Base-by-base conservation (phyloP, 2,797 vertebrate species). In the Ptychobarbus kaznakovi region DNA sequence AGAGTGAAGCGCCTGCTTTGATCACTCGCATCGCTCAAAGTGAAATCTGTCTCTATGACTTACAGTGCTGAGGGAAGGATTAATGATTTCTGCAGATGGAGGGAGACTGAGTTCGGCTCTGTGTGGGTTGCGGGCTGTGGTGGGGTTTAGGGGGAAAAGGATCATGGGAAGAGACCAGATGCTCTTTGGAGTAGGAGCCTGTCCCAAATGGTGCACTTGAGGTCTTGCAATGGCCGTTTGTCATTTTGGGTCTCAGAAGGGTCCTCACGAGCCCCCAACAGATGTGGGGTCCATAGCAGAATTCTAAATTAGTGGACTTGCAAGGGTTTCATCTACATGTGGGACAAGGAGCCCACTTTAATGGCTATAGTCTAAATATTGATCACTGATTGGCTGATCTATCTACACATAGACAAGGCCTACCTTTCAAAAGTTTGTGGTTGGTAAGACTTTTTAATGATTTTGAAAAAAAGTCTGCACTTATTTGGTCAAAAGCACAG, bases 21-120 rank as follows among this genome's bases (percentile, higher is more conserved):
- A 95, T 95, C 95, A 93, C 85, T 86, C 92, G 92, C 93, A 92
- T 91, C 82, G 90, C 92, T 94, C 91, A 92, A 91, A 88, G 92
- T 92, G 90, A 92, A 94, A 92, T 90, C 94, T 93, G 93, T 94
- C 93, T 93, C 80, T 83, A 93, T 93, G 91, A 90, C 88, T 90
- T 90, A 88, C 89, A 89, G 89, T 85, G 86, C 82, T 84, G 68
- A 80, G 76, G 84, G 90, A 85, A 86, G 88, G 84, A 87, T 89
- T 90, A 90, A 90, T 90, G 90, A 90, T 90, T 88, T 87, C 77
- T 87, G 84, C 89, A 90, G 86, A 90, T 88, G 87, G 89, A 88
- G 74, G 51, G 80, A 77, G 85, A 82, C 65, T 74, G 85, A 81
- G 72, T 86, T 69, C 72, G 74, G 84, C 46, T 85, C 84, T 15